Base-by-base conservation (phyloP, 2,888 invertebrate species). In the Omphaloscelis lunosa region DNA sequence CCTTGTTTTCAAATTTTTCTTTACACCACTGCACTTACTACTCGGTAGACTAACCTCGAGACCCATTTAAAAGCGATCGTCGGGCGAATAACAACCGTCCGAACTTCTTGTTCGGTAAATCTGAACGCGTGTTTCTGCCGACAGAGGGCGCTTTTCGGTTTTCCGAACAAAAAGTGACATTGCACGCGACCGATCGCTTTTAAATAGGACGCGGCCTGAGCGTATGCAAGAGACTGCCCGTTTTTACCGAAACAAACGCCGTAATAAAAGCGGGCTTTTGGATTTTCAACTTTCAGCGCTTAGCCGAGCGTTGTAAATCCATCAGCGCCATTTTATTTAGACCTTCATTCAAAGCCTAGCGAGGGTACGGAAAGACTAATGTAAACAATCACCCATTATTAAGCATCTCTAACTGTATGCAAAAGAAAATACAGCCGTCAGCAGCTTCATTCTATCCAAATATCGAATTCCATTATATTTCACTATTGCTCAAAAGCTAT, bases 401-500 rank as follows among this genome's bases (percentile, higher is more conserved):
- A 77, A 34, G 27, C 15, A 15, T 39, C 17, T 51, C 23, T 15
- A 15, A 51, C 4, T 29, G 2, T 20, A 15, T n/a, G 17, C 4
- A 74, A 39, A 51, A 12, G 17, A 23, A 20, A 4, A 23, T n/a
- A 15, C 1, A 70, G 20, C 6, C 5, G 12, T 5, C 29, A 29
- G n/a, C 34, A 27, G 12, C 27, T 17, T 7, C 29, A 27, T 41
- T 41, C 12, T 34, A 9, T 5, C 12, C 2, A 34, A 53, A 23
- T 29, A 12, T 29, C 34, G 41, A 41, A 29, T 29, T 75, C 11
- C n/a, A 53, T 27, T 27, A 41, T 51, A 78, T 68, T 67, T 11
- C 15, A 29, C 20, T 59, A 17, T 41, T 59, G 58, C 48, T 77
- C 76, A 77, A 59, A 58, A 41, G 1, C 15, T 15, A 59, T 29